These are phyloP conservation scores for Tetragnatha montana DNA, from an alignment of 2,888 invertebrate species.

Conservation along the genomic window DNA sequence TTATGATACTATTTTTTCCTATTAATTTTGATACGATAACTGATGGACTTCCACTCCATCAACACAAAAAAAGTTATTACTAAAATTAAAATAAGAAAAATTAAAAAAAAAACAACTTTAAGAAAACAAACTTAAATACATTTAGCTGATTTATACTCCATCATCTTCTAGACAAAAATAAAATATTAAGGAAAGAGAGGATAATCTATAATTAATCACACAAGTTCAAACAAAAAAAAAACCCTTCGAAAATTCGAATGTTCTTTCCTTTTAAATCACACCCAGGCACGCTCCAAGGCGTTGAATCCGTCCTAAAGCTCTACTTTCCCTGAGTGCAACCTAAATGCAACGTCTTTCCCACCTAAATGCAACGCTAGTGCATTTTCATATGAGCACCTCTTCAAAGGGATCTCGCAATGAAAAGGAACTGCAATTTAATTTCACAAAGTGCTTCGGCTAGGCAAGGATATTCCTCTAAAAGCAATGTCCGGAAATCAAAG, in stretches of 20 bases:
- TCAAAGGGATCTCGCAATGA: neutral
- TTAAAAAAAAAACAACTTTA: too few relatives aligned
- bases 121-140: too few relatives aligned
- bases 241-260: neutral
- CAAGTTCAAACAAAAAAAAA: neutral
- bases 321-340: neutral
- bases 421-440: constrained; percentile 6
- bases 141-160: too few relatives aligned
- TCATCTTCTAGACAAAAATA: too few relatives aligned
- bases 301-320: neutral
- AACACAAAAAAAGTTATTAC: too few relatives aligned
- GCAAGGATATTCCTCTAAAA: neutral
- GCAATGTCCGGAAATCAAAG: constrained; percentile 8
- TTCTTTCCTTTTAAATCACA: neutral
- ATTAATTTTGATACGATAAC: too few relatives aligned
- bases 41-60: too few relatives aligned
- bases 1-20: too few relatives aligned
- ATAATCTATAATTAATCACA: too few relatives aligned
- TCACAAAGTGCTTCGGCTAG: neutral
- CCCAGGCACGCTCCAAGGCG: neutral
- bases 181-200: too few relatives aligned
- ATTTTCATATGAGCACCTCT: neutral
- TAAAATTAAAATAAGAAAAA: too few relatives aligned
- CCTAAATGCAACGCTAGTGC: neutral
- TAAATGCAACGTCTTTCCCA: neutral